Evolutionary conservation across 2,888 invertebrate species (phyloP), one percentile per base, ranked within the genome.

Genomic region (Brachypterus glaber): DNA sequence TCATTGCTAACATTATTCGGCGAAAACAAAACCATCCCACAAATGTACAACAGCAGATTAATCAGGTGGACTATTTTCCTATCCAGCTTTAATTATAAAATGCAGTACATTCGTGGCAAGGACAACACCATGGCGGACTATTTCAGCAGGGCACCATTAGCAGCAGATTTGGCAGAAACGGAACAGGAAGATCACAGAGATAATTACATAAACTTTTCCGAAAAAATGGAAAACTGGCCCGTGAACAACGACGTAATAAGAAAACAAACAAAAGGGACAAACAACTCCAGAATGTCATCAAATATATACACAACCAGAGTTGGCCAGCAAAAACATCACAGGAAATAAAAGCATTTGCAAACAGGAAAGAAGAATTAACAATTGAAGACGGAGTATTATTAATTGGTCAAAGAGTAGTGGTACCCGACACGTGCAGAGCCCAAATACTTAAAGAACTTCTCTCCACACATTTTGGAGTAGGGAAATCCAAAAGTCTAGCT

Each of bases 21-120:
- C 3, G 34, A 30, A 34, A 12, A 38, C 17, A 21, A 33, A 31
- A 17, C 8, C 17, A 17, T 37, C 25, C 38, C 38, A 9, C 33
- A 34, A 18, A 38, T 39, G 38, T 27, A 27, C 5, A 14, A 35
- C 8, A 41, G 24, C 13, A 25, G 35, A 31, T 13, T 39, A 16
- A 36, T 37, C 12, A 11, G 42, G 33, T 42, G 35, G 35, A 30
- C 39, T 4, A 14, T 18, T 1, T 41, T 17, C 17, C 17, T 34
- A 13, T 4, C 26, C 4, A 11, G 11, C 3, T 41, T 41, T 18
- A 17, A 41, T 9, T 41, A 41, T 15, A 8, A 41, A 16, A 38
- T 34, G 2, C 25, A 32, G 13, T 37, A 37, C 29, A 40, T 40
- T 15, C 36, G 16, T 12, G 37, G 39, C 3, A 16, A 14, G 2